Conservation (phyloP, 2,888 invertebrate species). For the Anthophora plumipes region DNA sequence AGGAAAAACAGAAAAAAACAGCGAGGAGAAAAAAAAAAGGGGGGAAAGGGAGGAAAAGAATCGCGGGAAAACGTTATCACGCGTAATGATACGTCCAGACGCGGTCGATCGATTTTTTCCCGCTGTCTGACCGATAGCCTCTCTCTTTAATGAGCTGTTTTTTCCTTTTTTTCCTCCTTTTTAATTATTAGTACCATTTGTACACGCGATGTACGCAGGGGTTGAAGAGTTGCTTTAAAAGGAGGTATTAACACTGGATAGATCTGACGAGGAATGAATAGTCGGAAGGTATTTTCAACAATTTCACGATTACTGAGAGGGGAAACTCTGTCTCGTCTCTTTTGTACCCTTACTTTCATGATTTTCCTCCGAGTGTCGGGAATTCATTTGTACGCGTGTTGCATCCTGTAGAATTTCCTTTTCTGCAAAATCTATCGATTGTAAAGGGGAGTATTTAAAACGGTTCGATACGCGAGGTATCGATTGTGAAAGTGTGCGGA, state of each 20-base stretch:
- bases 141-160: constrained; percentile 29
- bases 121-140: background rate
- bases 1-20: background rate
- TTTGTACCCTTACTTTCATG: background rate
- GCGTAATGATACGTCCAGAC: constrained; percentile 43
- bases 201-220: background rate
- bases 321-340: background rate
- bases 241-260: background rate
- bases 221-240: background rate
- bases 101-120: constrained; percentile 32
- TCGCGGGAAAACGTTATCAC: constrained; percentile 18
- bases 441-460: no score
- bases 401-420: background rate
- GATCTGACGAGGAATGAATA: background rate
- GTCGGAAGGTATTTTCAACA: background rate
- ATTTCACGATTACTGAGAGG: no score
- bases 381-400: background rate
- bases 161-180: no score
- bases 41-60: background rate
- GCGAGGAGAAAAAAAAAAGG: no score
- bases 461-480: no score
- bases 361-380: background rate
- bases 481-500: no score
- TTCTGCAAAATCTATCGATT: no score
- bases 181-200: constrained; percentile 17